Evolutionary conservation across 2,797 vertebrate genomes (phyloP).

Genomic region (Paguma larvata): DNA sequence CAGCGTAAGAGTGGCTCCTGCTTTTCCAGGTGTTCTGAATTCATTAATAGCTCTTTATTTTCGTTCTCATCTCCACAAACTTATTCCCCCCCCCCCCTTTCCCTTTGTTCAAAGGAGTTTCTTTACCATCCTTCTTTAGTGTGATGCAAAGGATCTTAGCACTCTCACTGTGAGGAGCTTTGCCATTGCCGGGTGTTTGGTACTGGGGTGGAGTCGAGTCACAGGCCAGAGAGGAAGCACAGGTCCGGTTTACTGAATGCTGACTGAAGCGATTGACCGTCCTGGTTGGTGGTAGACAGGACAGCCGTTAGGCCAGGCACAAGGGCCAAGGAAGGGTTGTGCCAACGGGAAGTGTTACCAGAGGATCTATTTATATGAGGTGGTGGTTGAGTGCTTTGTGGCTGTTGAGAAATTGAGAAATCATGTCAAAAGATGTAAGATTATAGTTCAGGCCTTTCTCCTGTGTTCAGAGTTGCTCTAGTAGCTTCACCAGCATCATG

Average conservation of each 20-base stretch:
- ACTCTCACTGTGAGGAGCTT: slow-evolving; percentile 1
- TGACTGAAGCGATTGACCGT: neutral
- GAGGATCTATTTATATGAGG: neutral
- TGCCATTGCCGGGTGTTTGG: slow-evolving; percentile 17
- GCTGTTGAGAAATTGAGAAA: slow-evolving; percentile 36
- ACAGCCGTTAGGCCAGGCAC: neutral
- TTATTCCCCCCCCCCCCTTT: neutral
- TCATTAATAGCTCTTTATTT: slow-evolving; percentile 58
- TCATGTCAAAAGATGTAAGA: slow-evolving; percentile 22
- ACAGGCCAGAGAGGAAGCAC: neutral
- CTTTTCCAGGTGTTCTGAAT: slow-evolving; percentile 17
- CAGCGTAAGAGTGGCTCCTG: neutral
- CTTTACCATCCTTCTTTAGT: slow-evolving; percentile 22
- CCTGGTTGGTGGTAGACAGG: slow-evolving; percentile 3
- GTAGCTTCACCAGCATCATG: slow-evolving; percentile 97
- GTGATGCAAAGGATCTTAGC: neutral
- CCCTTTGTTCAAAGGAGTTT: neutral
- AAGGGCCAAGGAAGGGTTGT: neutral
- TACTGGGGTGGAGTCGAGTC: neutral
- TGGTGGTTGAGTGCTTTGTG: neutral
- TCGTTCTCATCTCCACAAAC: slow-evolving; percentile 23
- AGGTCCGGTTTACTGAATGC: neutral
- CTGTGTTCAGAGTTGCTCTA: slow-evolving; percentile 92
- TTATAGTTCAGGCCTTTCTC: slow-evolving; percentile 62
- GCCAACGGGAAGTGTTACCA: neutral